Evolutionary conservation across 2,888 invertebrate species (phyloP).

Genomic region (Acronicta alni): DNA sequence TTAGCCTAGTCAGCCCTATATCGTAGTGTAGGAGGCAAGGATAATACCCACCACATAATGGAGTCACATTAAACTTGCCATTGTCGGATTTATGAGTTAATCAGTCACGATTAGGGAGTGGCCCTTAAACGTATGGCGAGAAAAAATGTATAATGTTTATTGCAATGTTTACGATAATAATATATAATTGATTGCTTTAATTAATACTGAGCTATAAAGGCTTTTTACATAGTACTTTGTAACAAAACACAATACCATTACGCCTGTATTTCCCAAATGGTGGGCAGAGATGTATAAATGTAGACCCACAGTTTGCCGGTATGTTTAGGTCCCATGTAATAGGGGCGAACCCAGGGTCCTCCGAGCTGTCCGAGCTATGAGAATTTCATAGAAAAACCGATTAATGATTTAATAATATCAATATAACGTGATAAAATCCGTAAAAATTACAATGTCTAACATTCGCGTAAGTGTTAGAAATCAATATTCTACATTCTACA

Average conservation of each 20-base stretch:
- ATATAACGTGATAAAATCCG: no score
- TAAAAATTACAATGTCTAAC: no score
- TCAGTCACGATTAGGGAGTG: constrained; percentile 66
- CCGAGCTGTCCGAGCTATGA: no score
- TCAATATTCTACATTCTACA: no score
- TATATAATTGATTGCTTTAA: constrained; percentile 34
- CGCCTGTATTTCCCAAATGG: no score
- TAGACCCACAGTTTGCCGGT: no score
- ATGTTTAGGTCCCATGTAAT: no score
- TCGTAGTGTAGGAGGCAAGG: constrained; percentile 78
- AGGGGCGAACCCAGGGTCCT: no score
- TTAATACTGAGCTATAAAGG: constrained; percentile 22
- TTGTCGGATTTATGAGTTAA: constrained; percentile 78
- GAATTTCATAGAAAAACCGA: no score
- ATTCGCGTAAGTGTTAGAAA: no score
- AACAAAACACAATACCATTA: not conserved
- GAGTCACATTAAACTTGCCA: constrained; percentile 71
- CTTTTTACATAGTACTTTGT: constrained; percentile 12
- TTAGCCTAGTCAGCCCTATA: constrained; percentile 68
- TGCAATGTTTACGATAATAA: constrained; percentile 24
- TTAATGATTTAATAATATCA: no score
- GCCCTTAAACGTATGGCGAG: constrained; percentile 60
- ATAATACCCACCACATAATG: constrained; percentile 74
- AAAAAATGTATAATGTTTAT: constrained; percentile 53
- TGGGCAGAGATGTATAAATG: no score